Evolutionary conservation across 2,888 invertebrate species (phyloP), one percentile per base, ranked within the genome.

Genomic region (Drosophila prolongata): DNA sequence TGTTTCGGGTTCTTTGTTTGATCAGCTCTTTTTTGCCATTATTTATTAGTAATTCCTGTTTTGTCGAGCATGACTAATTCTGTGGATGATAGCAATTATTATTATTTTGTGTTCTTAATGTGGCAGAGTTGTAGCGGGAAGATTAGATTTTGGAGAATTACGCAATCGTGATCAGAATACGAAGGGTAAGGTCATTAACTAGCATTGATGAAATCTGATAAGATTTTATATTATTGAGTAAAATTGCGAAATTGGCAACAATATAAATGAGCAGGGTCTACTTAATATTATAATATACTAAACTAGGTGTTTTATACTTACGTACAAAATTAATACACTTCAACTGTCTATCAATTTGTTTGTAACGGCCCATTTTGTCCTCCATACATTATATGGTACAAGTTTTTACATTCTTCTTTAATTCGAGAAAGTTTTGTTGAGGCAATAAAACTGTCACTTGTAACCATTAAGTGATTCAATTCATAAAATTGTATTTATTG

Each of bases 371-470:
- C 24, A 24, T 46, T n/a, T n/a, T 6, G 16, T 9, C 8, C 3
- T 35, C 11, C 47, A 34, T 16, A 16, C 16, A 2, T 24, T 24
- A 24, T 24, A 24, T 24, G 4, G 24, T 24, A 4, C 3, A 24
- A 3, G 24, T 24, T 24, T 24, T 19, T 19, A 38, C 30, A 13
- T 57, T 14, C 40, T 27, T 1, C 19, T 16, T 27, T 61, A 50
- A 66, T 69, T 77, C 64, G 68, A 66, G 66, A 85, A 82, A 77
- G 75, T 85, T 79, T 79, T 61, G 76, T 71, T 62, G 8, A 44
- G 53, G 42, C 44, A 68, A 82, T 86, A 70, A 86, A 80, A 86
- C 27, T 75, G 80, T 80, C 87, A 75, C 76, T 68, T 77, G 69
- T 69, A 73, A 52, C 52, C 70, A 66, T 72, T 77, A 55, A 54